Percentiles rank a stretch among this genome's conserved stretches.
Evolutionary conservation across 2,113 vertebrate species (phyloP).

Genomic region (Jaculus jaculus): DNA sequence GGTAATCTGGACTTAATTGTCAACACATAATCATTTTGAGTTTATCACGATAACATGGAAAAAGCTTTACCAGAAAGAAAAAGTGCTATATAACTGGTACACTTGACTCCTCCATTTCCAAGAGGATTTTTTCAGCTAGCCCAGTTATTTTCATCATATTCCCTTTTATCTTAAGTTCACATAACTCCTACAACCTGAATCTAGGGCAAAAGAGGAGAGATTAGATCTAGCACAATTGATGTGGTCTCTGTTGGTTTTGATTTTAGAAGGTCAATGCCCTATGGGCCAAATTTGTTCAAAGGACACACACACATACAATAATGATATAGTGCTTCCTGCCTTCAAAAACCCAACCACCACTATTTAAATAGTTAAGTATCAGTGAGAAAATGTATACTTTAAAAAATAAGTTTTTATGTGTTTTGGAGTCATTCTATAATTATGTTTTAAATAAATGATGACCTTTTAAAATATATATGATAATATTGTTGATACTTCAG

Average conservation of each 20-base stretch:
- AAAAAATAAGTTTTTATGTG: constrained; percentile 37
- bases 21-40: neutral
- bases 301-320: constrained; percentile 27
- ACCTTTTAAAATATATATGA: constrained; percentile 66
- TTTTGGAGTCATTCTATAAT: constrained; percentile 63
- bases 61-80: constrained; percentile 42
- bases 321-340: constrained; percentile 8
- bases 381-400: constrained; percentile 28
- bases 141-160: constrained; percentile 71
- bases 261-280: constrained; percentile 54
- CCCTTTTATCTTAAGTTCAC: constrained; percentile 67
- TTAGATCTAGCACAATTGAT: constrained; percentile 62
- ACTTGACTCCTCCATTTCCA: constrained; percentile 28
- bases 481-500: constrained; percentile 65
- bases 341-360: constrained; percentile 60
- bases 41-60: constrained; percentile 24
- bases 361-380: constrained; percentile 52
- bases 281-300: constrained; percentile 61
- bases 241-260: constrained; percentile 54
- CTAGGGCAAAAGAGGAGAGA: constrained; percentile 69
- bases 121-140: neutral
- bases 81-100: constrained; percentile 39
- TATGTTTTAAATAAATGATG: constrained; percentile 72
- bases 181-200: constrained; percentile 70
- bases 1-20: constrained; percentile 30